A percentile compares a stretch with the other conserved stretches of the same genome.
These are phyloP conservation scores for Physocephala rufipes DNA, from an alignment of 2,888 invertebrate genomes.

Conservation along the genomic window DNA sequence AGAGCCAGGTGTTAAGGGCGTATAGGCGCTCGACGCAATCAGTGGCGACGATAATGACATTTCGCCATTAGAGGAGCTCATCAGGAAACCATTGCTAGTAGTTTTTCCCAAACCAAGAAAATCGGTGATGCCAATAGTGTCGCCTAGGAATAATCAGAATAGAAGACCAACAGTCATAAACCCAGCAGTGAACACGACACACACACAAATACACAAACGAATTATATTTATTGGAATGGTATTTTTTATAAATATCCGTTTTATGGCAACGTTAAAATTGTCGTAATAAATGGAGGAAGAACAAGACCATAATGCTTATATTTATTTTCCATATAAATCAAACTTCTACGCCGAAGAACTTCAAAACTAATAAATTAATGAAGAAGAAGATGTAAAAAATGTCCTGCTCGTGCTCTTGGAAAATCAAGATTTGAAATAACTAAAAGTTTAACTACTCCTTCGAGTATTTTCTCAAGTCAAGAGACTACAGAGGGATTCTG, in stretches of 20 bases:
- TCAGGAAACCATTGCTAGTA: slow-evolving; percentile 37
- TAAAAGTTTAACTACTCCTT: neutral
- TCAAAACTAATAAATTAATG: slow-evolving; percentile 61
- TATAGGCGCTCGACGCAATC: slow-evolving; percentile 49
- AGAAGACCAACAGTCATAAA: neutral
- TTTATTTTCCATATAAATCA: slow-evolving; percentile 55
- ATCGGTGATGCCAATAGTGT: slow-evolving; percentile 61
- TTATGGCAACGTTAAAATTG: slow-evolving; percentile 45
- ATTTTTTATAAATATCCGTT: slow-evolving; percentile 26
- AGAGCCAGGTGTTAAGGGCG: slow-evolving; percentile 62
- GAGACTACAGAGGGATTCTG: neutral
- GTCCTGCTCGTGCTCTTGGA: slow-evolving; percentile 47
- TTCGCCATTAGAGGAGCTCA: slow-evolving; percentile 34
- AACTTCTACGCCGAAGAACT: slow-evolving; percentile 55
- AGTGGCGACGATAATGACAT: slow-evolving; percentile 43
- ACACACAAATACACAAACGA: slow-evolving; percentile 21
- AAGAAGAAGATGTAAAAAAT: slow-evolving; percentile 42
- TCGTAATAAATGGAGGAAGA: slow-evolving; percentile 45
- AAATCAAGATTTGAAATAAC: slow-evolving; percentile 18
- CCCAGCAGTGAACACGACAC: neutral
- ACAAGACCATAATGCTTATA: slow-evolving; percentile 45
- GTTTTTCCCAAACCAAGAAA: slow-evolving; percentile 58
- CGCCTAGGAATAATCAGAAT: slow-evolving; percentile 46
- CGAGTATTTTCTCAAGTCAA: neutral
- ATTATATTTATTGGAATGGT: neutral